A percentile compares a stretch with the other conserved stretches of the same genome.
phyloP scores from a whole-genome alignment of 1,140 invertebrate species.

The Cydia strobilella region DNA sequence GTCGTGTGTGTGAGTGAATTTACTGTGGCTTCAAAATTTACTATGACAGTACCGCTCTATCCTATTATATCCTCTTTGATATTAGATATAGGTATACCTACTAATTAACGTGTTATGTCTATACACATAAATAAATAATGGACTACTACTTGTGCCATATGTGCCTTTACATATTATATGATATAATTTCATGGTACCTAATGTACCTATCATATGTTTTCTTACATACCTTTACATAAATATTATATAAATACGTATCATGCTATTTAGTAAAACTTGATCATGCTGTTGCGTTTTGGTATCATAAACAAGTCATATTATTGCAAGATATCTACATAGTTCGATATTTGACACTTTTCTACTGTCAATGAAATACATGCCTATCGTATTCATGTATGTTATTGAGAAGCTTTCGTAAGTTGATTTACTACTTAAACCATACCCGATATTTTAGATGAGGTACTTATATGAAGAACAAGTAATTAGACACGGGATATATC shows the following conservation, averaged over 20 bases:
- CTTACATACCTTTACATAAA: no score
- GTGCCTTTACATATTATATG: no score
- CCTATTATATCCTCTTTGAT: no score
- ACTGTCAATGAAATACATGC: background rate
- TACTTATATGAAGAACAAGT: background rate
- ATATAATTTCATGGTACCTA: no score
- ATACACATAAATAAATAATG: no score
- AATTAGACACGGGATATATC: background rate
- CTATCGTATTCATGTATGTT: background rate
- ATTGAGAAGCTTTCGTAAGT: slow-evolving; percentile 15
- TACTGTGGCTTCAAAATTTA: no score
- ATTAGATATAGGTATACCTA: no score
- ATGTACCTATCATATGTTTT: no score
- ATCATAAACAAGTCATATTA: slow-evolving; percentile 3
- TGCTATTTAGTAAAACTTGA: background rate
- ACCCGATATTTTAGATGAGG: background rate
- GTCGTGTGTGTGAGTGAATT: no score
- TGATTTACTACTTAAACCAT: slow-evolving; percentile 14
- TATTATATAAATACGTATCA: background rate
- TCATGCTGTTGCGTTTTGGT: background rate
- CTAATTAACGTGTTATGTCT: no score
- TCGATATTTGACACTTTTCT: slow-evolving; percentile 30
- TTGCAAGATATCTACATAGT: slow-evolving; percentile 6
- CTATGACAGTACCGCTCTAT: no score
- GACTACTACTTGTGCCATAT: no score